Evolutionary conservation across 2,113 vertebrate genomes (phyloP).

Genomic region (Lutjanus erythropterus): DNA sequence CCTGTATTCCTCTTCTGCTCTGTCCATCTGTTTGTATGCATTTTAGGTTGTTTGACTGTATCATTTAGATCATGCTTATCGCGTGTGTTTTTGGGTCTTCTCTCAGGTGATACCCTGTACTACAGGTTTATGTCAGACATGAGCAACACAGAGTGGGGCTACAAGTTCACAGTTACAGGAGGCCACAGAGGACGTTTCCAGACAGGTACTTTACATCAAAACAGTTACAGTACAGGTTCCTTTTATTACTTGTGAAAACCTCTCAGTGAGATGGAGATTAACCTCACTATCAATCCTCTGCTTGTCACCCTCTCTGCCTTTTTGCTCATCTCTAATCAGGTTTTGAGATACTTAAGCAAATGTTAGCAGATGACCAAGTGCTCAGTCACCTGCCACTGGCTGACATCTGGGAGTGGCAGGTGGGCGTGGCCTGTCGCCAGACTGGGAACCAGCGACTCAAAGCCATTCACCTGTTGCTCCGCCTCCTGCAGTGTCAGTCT

Average conservation of each 20-base stretch:
- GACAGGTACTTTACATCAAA: conserved; percentile 86
- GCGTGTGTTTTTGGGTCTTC: conserved; percentile 28
- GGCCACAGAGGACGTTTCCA: conserved; percentile 97
- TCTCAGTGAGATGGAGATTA: not conserved
- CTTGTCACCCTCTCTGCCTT: not conserved
- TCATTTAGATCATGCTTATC: not conserved
- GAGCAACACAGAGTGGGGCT: conserved; percentile 99
- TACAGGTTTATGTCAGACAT: conserved; percentile 97
- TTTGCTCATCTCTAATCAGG: conserved; percentile 79
- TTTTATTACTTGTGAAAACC: not conserved
- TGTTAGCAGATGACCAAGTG: conserved; percentile 92
- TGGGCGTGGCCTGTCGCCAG: conserved; percentile 95
- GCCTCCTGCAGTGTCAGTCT: conserved; percentile 88
- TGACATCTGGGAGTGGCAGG: conserved; percentile 97
- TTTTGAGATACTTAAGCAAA: conserved; percentile 97
- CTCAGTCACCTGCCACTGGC: conserved; percentile 89
- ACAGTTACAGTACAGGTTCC: too few relatives aligned
- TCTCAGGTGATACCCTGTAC: conserved; percentile 92
- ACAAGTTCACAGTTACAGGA: conserved; percentile 95
- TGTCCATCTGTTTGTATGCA: not conserved
- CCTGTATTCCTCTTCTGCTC: not conserved
- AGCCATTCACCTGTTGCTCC: conserved; percentile 93
- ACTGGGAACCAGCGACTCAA: conserved; percentile 94
- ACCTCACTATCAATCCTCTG: not conserved
- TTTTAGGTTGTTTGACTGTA: not conserved